Percentiles rank a stretch among this genome's conserved stretches.
Evolutionary conservation across 1,140 invertebrate species (phyloP).

Genomic region (Araneus ventricosus): DNA sequence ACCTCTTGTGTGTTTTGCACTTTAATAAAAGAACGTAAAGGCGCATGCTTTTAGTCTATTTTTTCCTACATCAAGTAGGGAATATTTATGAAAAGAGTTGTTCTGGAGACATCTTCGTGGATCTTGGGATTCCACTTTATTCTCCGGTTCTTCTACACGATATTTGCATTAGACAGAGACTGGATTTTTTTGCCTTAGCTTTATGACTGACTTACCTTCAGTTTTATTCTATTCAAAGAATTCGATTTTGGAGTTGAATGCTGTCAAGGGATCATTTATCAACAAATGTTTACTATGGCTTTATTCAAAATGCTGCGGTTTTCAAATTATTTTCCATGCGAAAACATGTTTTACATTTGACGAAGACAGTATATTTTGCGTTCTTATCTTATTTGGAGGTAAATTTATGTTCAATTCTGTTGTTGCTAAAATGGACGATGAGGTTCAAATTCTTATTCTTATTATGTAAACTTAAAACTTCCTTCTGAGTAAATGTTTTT

Average conservation of each 20-base stretch:
- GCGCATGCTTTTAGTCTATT: slow-evolving; percentile 32
- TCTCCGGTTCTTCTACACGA: slow-evolving; percentile 44
- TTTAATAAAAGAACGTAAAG: slow-evolving; percentile 47
- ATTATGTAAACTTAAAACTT: too few relatives aligned
- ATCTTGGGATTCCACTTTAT: slow-evolving; percentile 47
- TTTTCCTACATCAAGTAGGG: slow-evolving; percentile 11
- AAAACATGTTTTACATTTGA: too few relatives aligned
- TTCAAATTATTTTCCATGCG: slow-evolving; percentile 39
- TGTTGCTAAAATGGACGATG: too few relatives aligned
- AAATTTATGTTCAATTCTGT: too few relatives aligned
- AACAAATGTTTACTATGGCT: neutral
- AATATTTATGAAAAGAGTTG: slow-evolving; percentile 49
- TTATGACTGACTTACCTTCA: slow-evolving; percentile 20
- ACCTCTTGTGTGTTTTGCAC: slow-evolving; percentile 25
- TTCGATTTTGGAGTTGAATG: slow-evolving; percentile 28
- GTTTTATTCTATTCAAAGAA: slow-evolving; percentile 35
- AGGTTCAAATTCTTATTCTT: too few relatives aligned
- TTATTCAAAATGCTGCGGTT: neutral
- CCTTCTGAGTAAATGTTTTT: too few relatives aligned
- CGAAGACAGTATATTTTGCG: too few relatives aligned
- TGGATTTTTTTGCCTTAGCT: neutral
- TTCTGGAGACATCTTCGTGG: neutral
- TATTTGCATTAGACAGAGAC: slow-evolving; percentile 61
- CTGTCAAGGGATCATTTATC: slow-evolving; percentile 46
- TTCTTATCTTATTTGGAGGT: too few relatives aligned